These are phyloP conservation scores for Pseudanteris insignis DNA, from an alignment of 2,888 invertebrate genomes.

Conservation along the genomic window DNA sequence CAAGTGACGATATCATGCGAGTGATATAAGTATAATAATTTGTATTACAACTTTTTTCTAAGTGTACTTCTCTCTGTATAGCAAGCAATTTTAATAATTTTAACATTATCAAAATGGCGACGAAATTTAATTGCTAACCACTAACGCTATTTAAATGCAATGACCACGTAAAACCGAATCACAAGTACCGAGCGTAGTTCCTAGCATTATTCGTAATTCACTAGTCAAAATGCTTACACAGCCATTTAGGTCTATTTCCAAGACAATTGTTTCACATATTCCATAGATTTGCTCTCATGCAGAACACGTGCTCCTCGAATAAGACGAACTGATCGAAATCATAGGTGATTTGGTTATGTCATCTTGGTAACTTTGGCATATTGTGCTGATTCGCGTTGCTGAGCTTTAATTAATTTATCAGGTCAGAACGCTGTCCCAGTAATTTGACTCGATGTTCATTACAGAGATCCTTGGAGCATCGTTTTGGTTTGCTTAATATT, in stretches of 20 bases:
- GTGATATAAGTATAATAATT: too few species aligned
- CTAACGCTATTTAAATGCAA: too few species aligned
- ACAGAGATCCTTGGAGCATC: conserved; percentile 39
- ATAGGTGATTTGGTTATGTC: conserved; percentile 25
- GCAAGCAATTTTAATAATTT: too few species aligned
- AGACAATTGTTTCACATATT: conserved; percentile 15
- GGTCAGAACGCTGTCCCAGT: conserved; percentile 33
- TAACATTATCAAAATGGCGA: not conserved
- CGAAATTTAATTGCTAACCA: not conserved
- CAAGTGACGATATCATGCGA: too few species aligned
- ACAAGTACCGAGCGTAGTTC: conserved; percentile 1
- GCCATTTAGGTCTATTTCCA: conserved; percentile 16
- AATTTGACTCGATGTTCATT: conserved; percentile 39
- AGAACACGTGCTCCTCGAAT: conserved; percentile 19
- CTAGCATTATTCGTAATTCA: conserved; percentile 11
- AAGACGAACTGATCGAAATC: conserved; percentile 24
- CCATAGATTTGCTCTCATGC: conserved; percentile 21
- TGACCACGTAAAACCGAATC: conserved; percentile 4
- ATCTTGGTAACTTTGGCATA: conserved; percentile 28
- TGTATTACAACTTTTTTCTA: too few species aligned
- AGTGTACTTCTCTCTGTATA: too few species aligned
- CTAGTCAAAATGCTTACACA: conserved; percentile 4
- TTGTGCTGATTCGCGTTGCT: conserved; percentile 24
- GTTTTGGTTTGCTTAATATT: conserved; percentile 40
- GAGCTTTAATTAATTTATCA: conserved; percentile 41